Percentiles rank a stretch among this genome's conserved stretches.
Conservation (phyloP, 2,888 invertebrate genomes). For the Trichopria drosophilae region DNA sequence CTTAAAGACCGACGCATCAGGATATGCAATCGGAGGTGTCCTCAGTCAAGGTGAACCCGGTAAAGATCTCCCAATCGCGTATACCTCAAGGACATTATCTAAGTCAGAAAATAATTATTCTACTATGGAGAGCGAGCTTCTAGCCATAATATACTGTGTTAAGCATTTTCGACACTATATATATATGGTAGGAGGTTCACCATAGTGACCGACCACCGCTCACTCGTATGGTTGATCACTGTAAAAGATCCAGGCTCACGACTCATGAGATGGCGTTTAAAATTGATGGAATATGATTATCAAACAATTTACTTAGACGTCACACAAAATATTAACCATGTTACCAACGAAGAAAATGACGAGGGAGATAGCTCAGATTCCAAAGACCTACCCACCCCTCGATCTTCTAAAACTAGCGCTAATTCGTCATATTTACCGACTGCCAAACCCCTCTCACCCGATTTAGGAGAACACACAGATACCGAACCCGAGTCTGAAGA, state of each 20-base stretch:
- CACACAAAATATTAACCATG: no score
- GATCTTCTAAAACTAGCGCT: no score
- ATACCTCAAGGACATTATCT: conserved; percentile 19
- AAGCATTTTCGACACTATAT: no score
- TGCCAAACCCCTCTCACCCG: no score
- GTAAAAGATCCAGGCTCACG: conserved; percentile 26
- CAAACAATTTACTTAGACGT: no score
- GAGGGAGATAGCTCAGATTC: no score
- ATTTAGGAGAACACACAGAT: no score
- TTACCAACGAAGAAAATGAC: no score
- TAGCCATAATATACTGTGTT: conserved; percentile 25
- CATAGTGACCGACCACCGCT: conserved; percentile 27
- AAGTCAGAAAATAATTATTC: conserved; percentile 27
- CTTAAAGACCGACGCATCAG: conserved; percentile 30
- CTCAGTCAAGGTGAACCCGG: conserved; percentile 26
- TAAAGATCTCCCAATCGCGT: conserved; percentile 26
- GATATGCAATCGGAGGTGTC: conserved; percentile 26
- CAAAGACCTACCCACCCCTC: no score
- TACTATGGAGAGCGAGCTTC: conserved; percentile 31
- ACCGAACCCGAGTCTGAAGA: no score
- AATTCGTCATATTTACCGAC: no score
- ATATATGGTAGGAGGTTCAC: conserved; percentile 25
- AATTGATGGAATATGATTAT: conserved; percentile 29
- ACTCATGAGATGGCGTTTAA: conserved; percentile 24
- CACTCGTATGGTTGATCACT: conserved; percentile 22